A percentile compares a stretch with the other conserved stretches of the same genome.
phyloP scores from a whole-genome alignment of 2,113 vertebrate species.

The Hippocampus zosterae region DNA sequence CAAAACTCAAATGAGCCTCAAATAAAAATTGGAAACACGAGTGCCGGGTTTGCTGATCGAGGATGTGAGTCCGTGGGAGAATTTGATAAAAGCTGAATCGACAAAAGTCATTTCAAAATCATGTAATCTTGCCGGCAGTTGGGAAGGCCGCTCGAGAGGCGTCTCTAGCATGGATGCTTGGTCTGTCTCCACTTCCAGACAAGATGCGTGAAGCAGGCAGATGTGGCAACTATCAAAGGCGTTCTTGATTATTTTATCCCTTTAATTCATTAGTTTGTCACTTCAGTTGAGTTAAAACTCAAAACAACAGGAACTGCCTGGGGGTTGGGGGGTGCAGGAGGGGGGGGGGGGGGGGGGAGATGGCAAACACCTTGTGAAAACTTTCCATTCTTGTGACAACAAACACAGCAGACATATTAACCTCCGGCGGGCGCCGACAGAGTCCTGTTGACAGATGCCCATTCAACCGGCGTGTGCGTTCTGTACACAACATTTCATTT shows the following conservation, averaged over 20 bases:
- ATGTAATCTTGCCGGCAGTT: too few relatives aligned
- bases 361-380: conserved; percentile 10
- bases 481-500: conserved; percentile 15
- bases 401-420: conserved; percentile 14
- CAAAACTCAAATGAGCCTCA: conserved; percentile 20
- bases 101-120: not conserved
- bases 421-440: conserved; percentile 33
- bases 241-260: not conserved
- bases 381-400: conserved; percentile 1
- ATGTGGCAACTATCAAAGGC: conserved; percentile 1
- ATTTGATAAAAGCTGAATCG: not conserved
- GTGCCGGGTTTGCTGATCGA: not conserved
- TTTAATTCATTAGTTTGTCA: not conserved
- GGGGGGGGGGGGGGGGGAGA: not conserved
- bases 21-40: conserved; percentile 16
- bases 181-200: not conserved
- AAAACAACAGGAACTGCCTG: conserved; percentile 1
- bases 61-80: conserved; percentile 2
- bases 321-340: too few relatives aligned
- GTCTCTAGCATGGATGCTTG: too few relatives aligned
- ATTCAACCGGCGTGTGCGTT: conserved; percentile 1
- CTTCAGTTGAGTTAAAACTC: not conserved
- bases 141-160: too few relatives aligned
- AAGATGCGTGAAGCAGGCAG: not conserved
- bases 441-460: conserved; percentile 44